Percentiles rank a stretch among this genome's conserved stretches.
Evolutionary conservation across 2,113 vertebrate species (phyloP).

Genomic region (Bucco capensis): DNA sequence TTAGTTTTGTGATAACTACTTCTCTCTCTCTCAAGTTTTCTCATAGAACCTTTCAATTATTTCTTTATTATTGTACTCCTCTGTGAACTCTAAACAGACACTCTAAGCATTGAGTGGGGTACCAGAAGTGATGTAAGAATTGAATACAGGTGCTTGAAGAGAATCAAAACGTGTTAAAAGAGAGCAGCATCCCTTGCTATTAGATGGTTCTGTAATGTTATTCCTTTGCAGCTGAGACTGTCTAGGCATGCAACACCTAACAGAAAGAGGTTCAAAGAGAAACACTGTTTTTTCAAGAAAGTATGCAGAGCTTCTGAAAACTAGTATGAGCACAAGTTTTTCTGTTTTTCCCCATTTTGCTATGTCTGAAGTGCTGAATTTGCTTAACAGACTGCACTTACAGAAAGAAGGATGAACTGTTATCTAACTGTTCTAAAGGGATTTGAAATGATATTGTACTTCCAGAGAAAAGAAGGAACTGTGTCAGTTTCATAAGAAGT

Average conservation of each 20-base stretch:
- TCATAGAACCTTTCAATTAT: not conserved
- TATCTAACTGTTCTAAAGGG: constrained; percentile 16
- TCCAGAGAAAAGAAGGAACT: constrained; percentile 2
- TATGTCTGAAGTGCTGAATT: not conserved
- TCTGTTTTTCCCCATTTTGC: not conserved
- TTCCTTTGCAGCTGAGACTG: not conserved
- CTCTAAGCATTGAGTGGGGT: not conserved
- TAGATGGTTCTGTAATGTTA: not conserved
- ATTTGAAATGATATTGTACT: constrained; percentile 35
- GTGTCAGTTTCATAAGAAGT: not conserved
- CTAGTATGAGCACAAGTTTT: not conserved
- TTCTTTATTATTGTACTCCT: not conserved
- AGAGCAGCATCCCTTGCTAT: not conserved
- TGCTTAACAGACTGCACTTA: not conserved
- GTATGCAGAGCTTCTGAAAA: not conserved
- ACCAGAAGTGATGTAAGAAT: not conserved
- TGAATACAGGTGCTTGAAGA: not conserved
- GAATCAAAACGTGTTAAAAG: not conserved
- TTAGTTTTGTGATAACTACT: not conserved
- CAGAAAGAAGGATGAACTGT: not conserved
- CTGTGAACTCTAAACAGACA: not conserved
- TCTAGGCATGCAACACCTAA: not conserved
- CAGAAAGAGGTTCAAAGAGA: not conserved
- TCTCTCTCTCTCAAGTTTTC: not conserved
- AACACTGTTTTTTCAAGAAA: not conserved